These are phyloP conservation scores for Sebastes diaconus DNA, from an alignment of 2,797 vertebrate species.

Conservation along the genomic window DNA sequence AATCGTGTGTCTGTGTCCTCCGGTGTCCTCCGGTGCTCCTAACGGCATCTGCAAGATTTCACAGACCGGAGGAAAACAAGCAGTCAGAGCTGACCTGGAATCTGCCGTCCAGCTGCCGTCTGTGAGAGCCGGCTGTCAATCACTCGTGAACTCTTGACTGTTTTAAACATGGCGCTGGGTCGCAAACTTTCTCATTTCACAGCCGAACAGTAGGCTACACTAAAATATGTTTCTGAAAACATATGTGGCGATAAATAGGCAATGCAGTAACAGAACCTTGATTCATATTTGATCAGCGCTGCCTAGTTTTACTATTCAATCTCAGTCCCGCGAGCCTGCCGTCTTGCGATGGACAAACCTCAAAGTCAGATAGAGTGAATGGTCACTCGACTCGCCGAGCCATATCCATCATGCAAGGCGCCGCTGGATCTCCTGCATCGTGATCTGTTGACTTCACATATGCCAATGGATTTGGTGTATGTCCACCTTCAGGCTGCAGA, in stretches of 20 bases:
- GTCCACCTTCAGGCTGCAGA: neutral
- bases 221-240: neutral
- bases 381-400: too few relatives aligned
- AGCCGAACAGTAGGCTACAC: neutral
- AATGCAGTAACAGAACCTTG: neutral
- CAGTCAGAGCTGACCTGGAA: too few relatives aligned
- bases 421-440: too few relatives aligned
- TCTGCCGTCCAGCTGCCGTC: too few relatives aligned
- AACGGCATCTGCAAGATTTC: too few relatives aligned
- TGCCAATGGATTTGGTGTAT: neutral
- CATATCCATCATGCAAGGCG: too few relatives aligned
- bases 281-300: neutral
- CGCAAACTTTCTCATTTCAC: neutral
- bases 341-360: accelerated
- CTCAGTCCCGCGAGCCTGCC: neutral
- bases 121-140: too few relatives aligned
- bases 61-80: too few relatives aligned
- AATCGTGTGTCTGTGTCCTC: too few relatives aligned
- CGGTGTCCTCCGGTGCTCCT: too few relatives aligned
- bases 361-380: too few relatives aligned
- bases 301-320: neutral
- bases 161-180: neutral
- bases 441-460: neutral
- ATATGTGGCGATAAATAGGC: neutral
- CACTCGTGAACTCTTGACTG: neutral